phyloP scores from a whole-genome alignment of 2,113 vertebrate species.

The Lamprotornis superbus region DNA sequence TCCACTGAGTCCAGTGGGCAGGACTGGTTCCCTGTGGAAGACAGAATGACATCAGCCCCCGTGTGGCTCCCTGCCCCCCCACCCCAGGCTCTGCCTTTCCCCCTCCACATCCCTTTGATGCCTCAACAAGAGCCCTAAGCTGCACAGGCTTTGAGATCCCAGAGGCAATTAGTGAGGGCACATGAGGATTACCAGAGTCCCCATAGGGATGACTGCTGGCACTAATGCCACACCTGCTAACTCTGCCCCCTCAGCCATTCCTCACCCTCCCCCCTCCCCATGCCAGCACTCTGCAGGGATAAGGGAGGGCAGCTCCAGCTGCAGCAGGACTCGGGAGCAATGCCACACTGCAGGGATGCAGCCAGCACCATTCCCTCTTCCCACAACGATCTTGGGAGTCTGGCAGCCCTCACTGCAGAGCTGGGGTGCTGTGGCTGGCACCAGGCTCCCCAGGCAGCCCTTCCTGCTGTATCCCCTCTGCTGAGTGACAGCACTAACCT shows the following conservation, averaged over 20 bases:
- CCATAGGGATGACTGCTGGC: not conserved
- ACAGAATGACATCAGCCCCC: not conserved
- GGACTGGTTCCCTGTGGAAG: conserved; percentile 88
- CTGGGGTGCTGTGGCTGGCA: not conserved
- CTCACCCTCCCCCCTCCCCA: accelerated
- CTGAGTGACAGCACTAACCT: conserved; percentile 52
- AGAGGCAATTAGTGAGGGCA: not conserved
- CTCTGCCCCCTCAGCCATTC: not conserved
- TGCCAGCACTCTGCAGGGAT: not conserved
- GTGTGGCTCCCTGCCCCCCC: accelerated
- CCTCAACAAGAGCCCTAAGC: not conserved
- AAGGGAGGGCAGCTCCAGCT: not conserved
- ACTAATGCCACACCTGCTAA: not conserved
- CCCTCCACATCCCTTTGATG: not conserved
- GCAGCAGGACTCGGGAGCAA: not conserved
- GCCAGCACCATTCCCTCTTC: not conserved
- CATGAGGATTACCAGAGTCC: not conserved
- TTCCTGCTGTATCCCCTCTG: not conserved
- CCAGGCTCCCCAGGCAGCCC: not conserved
- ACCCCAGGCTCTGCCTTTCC: not conserved
- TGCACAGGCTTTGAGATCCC: not conserved
- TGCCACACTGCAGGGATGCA: accelerated
- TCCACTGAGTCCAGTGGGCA: conserved; percentile 88
- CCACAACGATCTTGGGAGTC: not conserved
- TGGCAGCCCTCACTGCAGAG: not conserved